Evolutionary conservation across 1,140 invertebrate species (phyloP).

Genomic region (Papilio dardanus): DNA sequence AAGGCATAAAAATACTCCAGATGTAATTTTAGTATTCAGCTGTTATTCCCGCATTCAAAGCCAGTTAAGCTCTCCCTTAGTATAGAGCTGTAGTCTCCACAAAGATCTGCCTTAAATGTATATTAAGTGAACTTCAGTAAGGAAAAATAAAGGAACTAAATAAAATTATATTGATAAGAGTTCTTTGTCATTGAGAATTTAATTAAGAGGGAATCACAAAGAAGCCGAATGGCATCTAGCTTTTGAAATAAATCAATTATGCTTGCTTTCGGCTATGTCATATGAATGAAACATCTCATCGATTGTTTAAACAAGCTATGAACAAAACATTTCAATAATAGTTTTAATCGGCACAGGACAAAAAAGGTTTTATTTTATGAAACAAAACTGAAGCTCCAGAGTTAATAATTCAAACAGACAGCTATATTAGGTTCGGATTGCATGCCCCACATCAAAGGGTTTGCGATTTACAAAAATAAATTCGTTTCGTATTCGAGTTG

Average conservation of each 20-base stretch:
- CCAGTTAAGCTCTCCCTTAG: too few relatives aligned
- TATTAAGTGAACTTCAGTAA: too few relatives aligned
- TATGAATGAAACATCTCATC: not conserved
- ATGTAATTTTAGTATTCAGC: too few relatives aligned
- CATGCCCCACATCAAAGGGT: not conserved
- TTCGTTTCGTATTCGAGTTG: not conserved
- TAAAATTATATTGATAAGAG: not conserved
- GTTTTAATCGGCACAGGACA: not conserved
- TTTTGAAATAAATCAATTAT: slow-evolving; percentile 33
- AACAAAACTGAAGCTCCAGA: not conserved
- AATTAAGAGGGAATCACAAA: slow-evolving; percentile 58
- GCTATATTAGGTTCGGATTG: not conserved
- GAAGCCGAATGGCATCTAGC: slow-evolving; percentile 51
- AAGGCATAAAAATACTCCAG: too few relatives aligned
- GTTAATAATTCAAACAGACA: not conserved
- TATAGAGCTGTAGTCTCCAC: too few relatives aligned
- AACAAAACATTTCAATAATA: not conserved
- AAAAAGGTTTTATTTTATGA: not conserved
- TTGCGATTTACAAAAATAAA: not conserved
- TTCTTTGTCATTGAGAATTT: slow-evolving; percentile 49
- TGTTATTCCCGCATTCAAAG: too few relatives aligned
- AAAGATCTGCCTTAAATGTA: too few relatives aligned
- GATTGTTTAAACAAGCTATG: too few relatives aligned
- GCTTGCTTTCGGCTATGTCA: not conserved
- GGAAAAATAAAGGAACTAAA: too few relatives aligned